Evolutionary conservation across 1,140 invertebrate genomes (phyloP).

Genomic region (Pogonus chalceus): DNA sequence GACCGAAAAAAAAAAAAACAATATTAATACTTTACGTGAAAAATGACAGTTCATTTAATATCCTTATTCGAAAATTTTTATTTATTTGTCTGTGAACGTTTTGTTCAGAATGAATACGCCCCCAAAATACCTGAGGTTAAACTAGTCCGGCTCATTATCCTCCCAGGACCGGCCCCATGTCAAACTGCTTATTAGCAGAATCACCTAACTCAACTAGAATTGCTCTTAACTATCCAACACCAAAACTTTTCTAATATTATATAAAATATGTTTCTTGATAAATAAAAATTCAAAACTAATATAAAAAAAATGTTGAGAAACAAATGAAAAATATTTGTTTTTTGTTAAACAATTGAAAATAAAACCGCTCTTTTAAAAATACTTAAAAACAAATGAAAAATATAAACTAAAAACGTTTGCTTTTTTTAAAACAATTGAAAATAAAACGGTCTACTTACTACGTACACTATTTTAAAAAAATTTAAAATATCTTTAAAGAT

Average conservation of each 20-base stretch:
- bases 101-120: background rate
- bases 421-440: background rate
- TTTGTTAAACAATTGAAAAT: background rate
- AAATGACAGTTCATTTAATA: constrained; percentile 4
- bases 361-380: background rate
- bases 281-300: background rate
- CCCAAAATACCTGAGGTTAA: background rate
- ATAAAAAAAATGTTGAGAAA: background rate
- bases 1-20: background rate
- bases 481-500: background rate
- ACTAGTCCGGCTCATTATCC: background rate
- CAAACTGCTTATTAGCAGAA: constrained; percentile 1
- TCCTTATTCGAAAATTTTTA: background rate
- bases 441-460: background rate
- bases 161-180: background rate
- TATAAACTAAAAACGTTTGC: background rate
- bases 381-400: background rate
- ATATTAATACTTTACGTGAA: background rate
- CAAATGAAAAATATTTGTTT: background rate
- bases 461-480: background rate
- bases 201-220: background rate
- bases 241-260: background rate
- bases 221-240: background rate
- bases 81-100: constrained; percentile 1
- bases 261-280: background rate